Evolutionary conservation across 2,888 invertebrate genomes (phyloP).

Genomic region (Cinara cedri): DNA sequence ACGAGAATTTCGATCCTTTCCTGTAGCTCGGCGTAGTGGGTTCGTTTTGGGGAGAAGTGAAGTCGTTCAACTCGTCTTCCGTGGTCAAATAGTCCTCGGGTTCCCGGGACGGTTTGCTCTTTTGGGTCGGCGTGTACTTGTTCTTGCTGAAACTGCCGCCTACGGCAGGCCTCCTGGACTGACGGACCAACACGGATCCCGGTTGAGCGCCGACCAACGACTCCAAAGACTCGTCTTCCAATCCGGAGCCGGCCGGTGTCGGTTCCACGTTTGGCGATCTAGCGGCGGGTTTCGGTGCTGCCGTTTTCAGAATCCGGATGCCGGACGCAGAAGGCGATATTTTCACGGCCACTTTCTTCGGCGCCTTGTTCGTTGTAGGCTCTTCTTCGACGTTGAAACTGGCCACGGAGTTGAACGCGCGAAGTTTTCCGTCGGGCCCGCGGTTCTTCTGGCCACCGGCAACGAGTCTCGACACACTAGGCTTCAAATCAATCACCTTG

Average conservation of each 20-base stretch:
- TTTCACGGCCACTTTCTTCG: conserved; percentile 65
- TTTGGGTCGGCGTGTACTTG: conserved; percentile 60
- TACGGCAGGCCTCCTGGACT: conserved; percentile 65
- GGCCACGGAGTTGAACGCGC: conserved; percentile 60
- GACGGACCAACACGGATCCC: conserved; percentile 63
- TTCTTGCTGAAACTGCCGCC: conserved; percentile 55
- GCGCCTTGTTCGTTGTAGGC: conserved; percentile 39
- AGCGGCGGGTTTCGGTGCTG: conserved; percentile 69
- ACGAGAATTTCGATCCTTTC: conserved; percentile 57
- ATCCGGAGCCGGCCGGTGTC: conserved; percentile 68
- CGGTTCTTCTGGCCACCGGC: conserved; percentile 33
- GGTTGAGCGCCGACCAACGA: conserved; percentile 64
- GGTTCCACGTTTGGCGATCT: conserved; percentile 70
- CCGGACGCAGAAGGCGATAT: conserved; percentile 71
- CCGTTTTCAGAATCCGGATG: conserved; percentile 74
- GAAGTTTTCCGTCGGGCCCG: conserved; percentile 31
- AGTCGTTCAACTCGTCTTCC: conserved; percentile 58
- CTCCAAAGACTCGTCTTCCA: conserved; percentile 70
- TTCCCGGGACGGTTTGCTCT: conserved; percentile 60
- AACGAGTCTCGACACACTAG: conserved; percentile 58
- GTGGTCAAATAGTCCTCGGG: conserved; percentile 61
- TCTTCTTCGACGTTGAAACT: conserved; percentile 60
- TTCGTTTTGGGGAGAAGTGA: conserved; percentile 33
- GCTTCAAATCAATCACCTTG: conserved; percentile 72
- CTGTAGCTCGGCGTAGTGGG: conserved; percentile 43